These are phyloP conservation scores for Anguilla anguilla DNA, from an alignment of 2,797 vertebrate species.

Conservation along the genomic window DNA sequence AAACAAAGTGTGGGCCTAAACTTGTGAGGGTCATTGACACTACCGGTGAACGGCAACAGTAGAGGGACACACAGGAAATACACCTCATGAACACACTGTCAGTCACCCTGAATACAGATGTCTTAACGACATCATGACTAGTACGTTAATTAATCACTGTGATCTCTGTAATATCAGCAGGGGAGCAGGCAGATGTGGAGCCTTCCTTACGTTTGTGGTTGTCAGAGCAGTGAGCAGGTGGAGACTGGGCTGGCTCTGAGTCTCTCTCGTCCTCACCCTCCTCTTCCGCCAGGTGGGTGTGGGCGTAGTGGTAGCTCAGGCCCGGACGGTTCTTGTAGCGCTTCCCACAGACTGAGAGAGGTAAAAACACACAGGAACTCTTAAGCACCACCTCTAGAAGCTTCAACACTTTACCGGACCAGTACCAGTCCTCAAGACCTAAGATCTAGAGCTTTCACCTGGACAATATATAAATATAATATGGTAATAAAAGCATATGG, in stretches of 20 bases:
- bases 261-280: constrained; percentile 85
- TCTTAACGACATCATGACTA: background rate
- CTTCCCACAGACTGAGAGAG: constrained; percentile 85
- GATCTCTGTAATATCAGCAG: background rate
- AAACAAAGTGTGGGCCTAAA: background rate
- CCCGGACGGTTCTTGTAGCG: constrained; percentile 96
- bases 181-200: background rate
- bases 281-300: constrained; percentile 91
- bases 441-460: constrained; percentile 6
- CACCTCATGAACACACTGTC: background rate
- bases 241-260: constrained; percentile 71
- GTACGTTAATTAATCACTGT: background rate
- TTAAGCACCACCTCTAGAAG: background rate
- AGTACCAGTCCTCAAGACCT: background rate
- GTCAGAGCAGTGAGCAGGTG: constrained; percentile 81
- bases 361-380: constrained; percentile 40
- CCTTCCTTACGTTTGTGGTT: constrained; percentile 88
- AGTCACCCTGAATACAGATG: background rate
- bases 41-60: background rate
- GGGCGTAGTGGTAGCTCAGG: constrained; percentile 94
- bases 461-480: background rate
- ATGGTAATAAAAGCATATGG: background rate
- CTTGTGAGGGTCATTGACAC: background rate
- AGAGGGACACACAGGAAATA: background rate
- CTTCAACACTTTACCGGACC: background rate